Percentiles rank a stretch among this genome's conserved stretches.
phyloP scores from a whole-genome alignment of 2,888 invertebrate genomes.

The Mimas tiliae region DNA sequence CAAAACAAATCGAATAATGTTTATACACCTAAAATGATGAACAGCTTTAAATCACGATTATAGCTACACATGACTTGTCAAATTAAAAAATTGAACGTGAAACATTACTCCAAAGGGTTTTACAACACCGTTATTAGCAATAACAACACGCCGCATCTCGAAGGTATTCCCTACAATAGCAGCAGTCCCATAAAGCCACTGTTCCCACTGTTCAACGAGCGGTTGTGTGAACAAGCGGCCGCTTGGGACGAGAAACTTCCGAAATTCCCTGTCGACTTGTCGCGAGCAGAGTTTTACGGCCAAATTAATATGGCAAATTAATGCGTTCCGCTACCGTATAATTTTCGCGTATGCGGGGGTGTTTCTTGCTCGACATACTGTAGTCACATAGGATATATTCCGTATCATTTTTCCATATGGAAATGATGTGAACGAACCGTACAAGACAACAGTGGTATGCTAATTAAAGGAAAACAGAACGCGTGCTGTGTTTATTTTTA shows the following conservation, averaged over 20 bases:
- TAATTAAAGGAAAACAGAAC: slow-evolving; percentile 83
- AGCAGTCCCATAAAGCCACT: slow-evolving; percentile 65
- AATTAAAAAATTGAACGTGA: slow-evolving; percentile 45
- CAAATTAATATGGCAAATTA: slow-evolving; percentile 86
- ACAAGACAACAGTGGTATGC: slow-evolving; percentile 83
- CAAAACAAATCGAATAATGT: not conserved
- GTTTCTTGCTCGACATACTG: slow-evolving; percentile 71
- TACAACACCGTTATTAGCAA: slow-evolving; percentile 69
- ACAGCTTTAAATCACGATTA: not conserved
- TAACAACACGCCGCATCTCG: slow-evolving; percentile 61
- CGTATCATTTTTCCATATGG: slow-evolving; percentile 84
- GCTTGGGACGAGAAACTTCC: slow-evolving; percentile 79
- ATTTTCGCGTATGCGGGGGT: slow-evolving; percentile 76
- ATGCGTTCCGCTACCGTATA: slow-evolving; percentile 82
- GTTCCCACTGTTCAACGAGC: slow-evolving; percentile 56
- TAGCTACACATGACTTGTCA: slow-evolving; percentile 16
- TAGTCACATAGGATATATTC: slow-evolving; percentile 55
- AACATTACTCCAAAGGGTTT: slow-evolving; percentile 57
- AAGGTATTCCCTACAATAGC: slow-evolving; percentile 71
- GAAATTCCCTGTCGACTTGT: slow-evolving; percentile 77
- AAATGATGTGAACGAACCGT: slow-evolving; percentile 76
- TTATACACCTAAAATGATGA: not conserved
- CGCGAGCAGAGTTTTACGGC: slow-evolving; percentile 84
- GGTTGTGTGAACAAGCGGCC: slow-evolving; percentile 81
- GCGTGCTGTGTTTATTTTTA: slow-evolving; percentile 68